A percentile compares a stretch with the other conserved stretches of the same genome.
phyloP scores from a whole-genome alignment of 2,113 vertebrate species.

The Rousettus leschenaultii region DNA sequence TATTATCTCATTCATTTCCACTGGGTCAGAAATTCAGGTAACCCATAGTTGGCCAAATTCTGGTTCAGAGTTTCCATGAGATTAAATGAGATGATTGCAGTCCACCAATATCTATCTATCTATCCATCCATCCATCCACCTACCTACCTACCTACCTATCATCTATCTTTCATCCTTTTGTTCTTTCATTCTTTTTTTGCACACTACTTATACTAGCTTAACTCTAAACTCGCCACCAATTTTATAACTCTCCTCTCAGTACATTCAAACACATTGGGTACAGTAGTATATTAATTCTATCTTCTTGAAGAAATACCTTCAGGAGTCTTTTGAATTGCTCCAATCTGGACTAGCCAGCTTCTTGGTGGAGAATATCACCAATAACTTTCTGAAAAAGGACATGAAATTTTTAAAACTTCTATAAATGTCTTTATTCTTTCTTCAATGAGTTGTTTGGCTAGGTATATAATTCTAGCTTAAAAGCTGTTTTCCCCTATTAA shows the following conservation, averaged over 20 bases:
- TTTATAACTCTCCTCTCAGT: neutral
- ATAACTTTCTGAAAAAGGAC: neutral
- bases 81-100: neutral
- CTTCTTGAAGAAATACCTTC: neutral
- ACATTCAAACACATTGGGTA: neutral
- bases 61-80: neutral
- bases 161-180: too few species aligned
- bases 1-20: neutral
- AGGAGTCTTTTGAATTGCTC: neutral
- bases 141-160: neutral
- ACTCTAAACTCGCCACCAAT: neutral
- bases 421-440: neutral
- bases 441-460: neutral
- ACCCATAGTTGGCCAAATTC: neutral
- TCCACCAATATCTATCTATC: neutral
- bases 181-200: neutral
- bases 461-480: neutral
- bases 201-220: neutral
- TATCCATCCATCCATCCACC: neutral
- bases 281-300: neutral
- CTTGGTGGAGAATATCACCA: neutral
- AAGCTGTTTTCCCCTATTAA: neutral
- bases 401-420: neutral
- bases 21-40: neutral
- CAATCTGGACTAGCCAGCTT: neutral